Evolutionary conservation across 2,888 invertebrate genomes (phyloP), one percentile per base, ranked within the genome.

Genomic region (Sarcophaga caerulescens): DNA sequence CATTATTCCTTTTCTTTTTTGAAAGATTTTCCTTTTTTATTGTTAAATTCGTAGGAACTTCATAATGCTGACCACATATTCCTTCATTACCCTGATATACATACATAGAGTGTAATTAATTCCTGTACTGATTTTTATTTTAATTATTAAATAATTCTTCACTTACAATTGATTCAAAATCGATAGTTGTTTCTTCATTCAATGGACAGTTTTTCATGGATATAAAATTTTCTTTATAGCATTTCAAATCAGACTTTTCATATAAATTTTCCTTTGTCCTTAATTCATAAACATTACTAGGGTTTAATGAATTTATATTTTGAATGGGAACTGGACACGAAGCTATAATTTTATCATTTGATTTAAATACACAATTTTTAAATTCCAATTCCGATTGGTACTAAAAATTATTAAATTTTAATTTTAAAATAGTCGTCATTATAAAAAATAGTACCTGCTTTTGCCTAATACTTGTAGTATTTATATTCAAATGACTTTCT

Each of bases 271-370:
- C 17, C 52, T 52, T 12, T 17, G 3, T 17, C 1, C 52, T 52
- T 52, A 52, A 52, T 52, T 14, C 35, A 17, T 45, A 25, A 19
- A 8, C n/a, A 11, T 21, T n/a, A 52, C 66, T 47, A n/a, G 19
- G 47, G 17, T 65, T 23, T 65, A 66, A 19, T 44, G 44, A 66
- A 66, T 44, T 66, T 19, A 3, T 1, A 19, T 66, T 35, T 8
- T 19, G 17, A 12, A 59, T 17, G 8, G 60, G 60, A 14, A 45
- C 59, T n/a, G 88, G 88, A 52, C 88, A 87, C 8, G 88, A 87
- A 12, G 79, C 21, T 4, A 82, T 17, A 8, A 70, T 3, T 62
- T 70, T 75, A 19, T 62, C 44, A 17, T 57, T 19, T 23, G 19
- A 4, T 25, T 68, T 25, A 21, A 19, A 4, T 14, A 66, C n/a